These are phyloP conservation scores for Temnothorax curvispinosus DNA, from an alignment of 1,140 invertebrate genomes.

Conservation along the genomic window DNA sequence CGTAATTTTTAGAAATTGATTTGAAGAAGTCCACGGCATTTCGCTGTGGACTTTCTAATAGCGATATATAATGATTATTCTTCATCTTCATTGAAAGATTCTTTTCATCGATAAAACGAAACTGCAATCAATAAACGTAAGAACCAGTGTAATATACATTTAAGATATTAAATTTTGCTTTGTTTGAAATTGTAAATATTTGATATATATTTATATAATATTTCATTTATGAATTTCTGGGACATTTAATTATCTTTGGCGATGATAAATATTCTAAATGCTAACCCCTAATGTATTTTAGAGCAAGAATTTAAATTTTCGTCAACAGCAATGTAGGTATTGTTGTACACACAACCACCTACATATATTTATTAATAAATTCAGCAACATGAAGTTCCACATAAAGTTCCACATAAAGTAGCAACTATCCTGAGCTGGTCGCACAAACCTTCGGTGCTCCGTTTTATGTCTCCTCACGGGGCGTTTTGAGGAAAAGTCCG, in stretches of 20 bases:
- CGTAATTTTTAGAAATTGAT: slow-evolving; percentile 28
- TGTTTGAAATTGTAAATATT: neutral
- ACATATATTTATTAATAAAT: neutral
- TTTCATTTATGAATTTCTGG: neutral
- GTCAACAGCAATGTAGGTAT: neutral
- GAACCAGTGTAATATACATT: neutral
- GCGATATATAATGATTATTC: neutral
- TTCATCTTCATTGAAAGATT: neutral
- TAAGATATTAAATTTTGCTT: neutral
- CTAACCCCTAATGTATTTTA: neutral
- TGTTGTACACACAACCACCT: neutral
- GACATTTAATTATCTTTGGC: neutral
- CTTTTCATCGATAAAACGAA: neutral
- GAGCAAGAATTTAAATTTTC: neutral
- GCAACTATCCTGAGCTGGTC: neutral
- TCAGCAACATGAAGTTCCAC: neutral
- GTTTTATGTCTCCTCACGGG: slow-evolving; percentile 17
- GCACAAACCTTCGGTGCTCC: neutral
- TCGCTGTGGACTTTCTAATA: neutral
- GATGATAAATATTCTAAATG: neutral
- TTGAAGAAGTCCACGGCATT: neutral
- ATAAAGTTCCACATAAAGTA: neutral
- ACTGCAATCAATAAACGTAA: neutral
- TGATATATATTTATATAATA: no score
- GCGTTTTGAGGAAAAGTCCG: slow-evolving; percentile 38